Conservation (phyloP, 2,797 vertebrate genomes). For the Megaceryle alcyon region DNA sequence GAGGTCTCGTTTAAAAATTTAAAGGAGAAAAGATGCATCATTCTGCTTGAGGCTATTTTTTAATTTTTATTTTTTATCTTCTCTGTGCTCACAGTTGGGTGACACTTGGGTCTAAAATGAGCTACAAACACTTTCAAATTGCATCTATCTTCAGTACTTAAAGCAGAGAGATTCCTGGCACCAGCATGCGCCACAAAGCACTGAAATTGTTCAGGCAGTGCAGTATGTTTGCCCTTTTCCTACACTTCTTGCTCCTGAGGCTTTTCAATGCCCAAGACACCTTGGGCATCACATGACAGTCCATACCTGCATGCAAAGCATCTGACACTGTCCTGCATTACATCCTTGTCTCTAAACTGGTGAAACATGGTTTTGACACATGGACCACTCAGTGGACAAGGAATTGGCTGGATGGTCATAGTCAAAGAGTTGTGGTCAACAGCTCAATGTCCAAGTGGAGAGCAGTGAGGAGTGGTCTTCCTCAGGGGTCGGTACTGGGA, state of each 20-base stretch:
- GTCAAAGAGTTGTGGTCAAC: too few species aligned
- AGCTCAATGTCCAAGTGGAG: too few species aligned
- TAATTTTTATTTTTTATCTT: background rate
- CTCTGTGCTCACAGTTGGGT: background rate
- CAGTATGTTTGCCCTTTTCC: background rate
- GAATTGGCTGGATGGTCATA: background rate
- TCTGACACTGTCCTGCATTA: background rate
- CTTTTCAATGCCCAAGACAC: background rate
- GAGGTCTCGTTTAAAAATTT: background rate
- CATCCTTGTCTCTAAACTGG: background rate
- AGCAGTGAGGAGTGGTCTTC: too few species aligned
- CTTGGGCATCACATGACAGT: rapidly evolving
- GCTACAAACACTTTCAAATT: background rate
- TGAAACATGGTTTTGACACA: background rate
- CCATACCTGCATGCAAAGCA: background rate
- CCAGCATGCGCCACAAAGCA: background rate
- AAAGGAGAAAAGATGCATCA: background rate
- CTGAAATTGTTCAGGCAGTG: background rate
- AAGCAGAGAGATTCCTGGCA: background rate
- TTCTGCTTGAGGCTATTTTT: too few species aligned
- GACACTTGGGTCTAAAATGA: background rate
- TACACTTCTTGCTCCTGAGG: background rate
- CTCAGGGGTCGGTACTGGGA: too few species aligned
- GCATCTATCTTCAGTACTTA: rapidly evolving
- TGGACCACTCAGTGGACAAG: background rate